Evolutionary conservation across 2,888 invertebrate species (phyloP).

Genomic region (Elmis aenea): DNA sequence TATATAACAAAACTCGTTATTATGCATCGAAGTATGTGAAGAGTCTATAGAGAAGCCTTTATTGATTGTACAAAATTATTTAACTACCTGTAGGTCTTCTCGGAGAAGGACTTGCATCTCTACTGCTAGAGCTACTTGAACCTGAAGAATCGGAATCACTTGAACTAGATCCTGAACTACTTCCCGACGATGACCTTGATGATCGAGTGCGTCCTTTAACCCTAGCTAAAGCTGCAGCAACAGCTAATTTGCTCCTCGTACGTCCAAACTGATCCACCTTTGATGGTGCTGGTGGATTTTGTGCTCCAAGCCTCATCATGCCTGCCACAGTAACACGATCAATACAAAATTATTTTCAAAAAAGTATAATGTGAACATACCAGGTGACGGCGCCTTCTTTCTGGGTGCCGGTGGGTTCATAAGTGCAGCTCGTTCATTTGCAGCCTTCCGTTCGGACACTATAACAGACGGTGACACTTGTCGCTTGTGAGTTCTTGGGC

Average conservation of each 20-base stretch:
- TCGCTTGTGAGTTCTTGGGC: conserved; percentile 20
- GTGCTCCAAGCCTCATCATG: conserved; percentile 52
- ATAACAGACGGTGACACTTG: conserved; percentile 59
- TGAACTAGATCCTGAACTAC: conserved; percentile 52
- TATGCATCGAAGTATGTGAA: too few species aligned
- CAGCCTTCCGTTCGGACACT: conserved; percentile 59
- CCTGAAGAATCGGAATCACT: conserved; percentile 56
- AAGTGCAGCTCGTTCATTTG: conserved; percentile 61
- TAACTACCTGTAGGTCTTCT: conserved; percentile 34
- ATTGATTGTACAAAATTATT: background rate
- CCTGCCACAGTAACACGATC: conserved; percentile 26
- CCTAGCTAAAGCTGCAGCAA: conserved; percentile 43
- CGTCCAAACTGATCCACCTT: conserved; percentile 42
- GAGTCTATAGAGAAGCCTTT: background rate
- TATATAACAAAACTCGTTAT: too few species aligned
- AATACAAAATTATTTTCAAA: background rate
- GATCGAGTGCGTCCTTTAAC: conserved; percentile 44
- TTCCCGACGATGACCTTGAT: conserved; percentile 50
- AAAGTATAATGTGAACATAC: conserved; percentile 30
- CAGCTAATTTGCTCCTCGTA: conserved; percentile 41
- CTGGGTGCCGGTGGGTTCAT: conserved; percentile 74
- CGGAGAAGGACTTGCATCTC: conserved; percentile 48
- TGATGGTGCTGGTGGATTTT: conserved; percentile 55
- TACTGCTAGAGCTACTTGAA: conserved; percentile 51
- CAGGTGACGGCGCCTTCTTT: conserved; percentile 49